These are phyloP conservation scores for Microcebus griseorufus DNA, from an alignment of 2,113 vertebrate genomes.

Conservation along the genomic window DNA sequence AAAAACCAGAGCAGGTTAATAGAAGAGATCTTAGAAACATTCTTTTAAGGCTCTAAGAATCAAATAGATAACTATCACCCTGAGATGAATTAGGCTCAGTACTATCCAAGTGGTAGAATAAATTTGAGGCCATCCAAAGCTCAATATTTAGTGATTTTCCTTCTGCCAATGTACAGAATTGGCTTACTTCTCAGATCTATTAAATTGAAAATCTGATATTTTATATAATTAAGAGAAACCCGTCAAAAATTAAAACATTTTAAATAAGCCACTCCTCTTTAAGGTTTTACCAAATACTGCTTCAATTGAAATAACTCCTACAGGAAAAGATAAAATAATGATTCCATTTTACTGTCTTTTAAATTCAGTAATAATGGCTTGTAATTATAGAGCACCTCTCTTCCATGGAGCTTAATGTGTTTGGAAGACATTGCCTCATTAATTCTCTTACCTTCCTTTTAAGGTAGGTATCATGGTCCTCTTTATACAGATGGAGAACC, in stretches of 20 bases:
- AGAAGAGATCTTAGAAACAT: not conserved
- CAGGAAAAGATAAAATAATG: conserved; percentile 61
- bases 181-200: conserved; percentile 25
- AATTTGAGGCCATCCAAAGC: not conserved
- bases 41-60: conserved; percentile 39
- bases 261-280: conserved; percentile 44
- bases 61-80: conserved; percentile 35
- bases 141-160: conserved; percentile 55
- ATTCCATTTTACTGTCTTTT: conserved; percentile 64
- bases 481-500: conserved; percentile 76
- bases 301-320: conserved; percentile 51
- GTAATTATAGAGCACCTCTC: conserved; percentile 69
- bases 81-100: conserved; percentile 28
- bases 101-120: not conserved
- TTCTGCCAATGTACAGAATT: conserved; percentile 26
- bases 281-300: conserved; percentile 19
- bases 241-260: conserved; percentile 53
- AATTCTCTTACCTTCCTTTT: conserved; percentile 63
- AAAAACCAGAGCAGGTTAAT: not conserved
- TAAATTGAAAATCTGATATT: conserved; percentile 53
- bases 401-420: conserved; percentile 66
- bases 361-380: conserved; percentile 68
- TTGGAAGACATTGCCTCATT: conserved; percentile 70
- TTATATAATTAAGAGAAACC: conserved; percentile 49
- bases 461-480: conserved; percentile 65